phyloP scores from a whole-genome alignment of 2,113 vertebrate species.

The Oreotrochilus melanogaster region DNA sequence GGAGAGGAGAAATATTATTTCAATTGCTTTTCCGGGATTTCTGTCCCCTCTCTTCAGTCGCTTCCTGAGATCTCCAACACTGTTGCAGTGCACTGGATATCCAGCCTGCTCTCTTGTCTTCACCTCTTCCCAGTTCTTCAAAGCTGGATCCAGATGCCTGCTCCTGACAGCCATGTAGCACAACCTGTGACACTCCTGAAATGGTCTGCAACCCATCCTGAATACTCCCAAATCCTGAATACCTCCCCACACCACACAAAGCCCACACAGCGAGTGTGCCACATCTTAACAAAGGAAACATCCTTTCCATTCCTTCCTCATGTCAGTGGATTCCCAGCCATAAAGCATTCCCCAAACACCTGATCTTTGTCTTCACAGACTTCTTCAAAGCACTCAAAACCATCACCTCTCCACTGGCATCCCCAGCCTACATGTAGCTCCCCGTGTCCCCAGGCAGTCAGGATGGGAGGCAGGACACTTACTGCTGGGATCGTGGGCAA shows the following conservation, averaged over 20 bases:
- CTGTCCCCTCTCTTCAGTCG: not conserved
- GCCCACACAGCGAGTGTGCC: not conserved
- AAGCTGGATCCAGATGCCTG: not conserved
- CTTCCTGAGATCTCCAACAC: not conserved
- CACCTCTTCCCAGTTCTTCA: not conserved
- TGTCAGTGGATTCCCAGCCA: not conserved
- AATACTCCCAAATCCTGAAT: not conserved
- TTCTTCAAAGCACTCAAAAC: not conserved
- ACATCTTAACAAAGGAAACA: not conserved
- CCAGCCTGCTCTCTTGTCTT: not conserved
- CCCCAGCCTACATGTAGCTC: not conserved
- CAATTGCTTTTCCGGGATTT: not conserved
- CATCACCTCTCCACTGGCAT: accelerated
- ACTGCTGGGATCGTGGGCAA: constrained; percentile 86
- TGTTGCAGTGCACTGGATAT: not conserved
- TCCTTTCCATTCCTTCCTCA: not conserved
- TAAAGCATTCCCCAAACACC: not conserved
- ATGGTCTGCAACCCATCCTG: accelerated
- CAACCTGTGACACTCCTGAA: not conserved
- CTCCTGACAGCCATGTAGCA: not conserved
- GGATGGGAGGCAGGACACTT: constrained; percentile 28
- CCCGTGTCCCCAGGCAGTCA: not conserved
- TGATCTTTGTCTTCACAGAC: not conserved
- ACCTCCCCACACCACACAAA: not conserved
- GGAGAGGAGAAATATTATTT: not conserved